Evolutionary conservation across 2,797 vertebrate species (phyloP).

Genomic region (Anguilla obscura): DNA sequence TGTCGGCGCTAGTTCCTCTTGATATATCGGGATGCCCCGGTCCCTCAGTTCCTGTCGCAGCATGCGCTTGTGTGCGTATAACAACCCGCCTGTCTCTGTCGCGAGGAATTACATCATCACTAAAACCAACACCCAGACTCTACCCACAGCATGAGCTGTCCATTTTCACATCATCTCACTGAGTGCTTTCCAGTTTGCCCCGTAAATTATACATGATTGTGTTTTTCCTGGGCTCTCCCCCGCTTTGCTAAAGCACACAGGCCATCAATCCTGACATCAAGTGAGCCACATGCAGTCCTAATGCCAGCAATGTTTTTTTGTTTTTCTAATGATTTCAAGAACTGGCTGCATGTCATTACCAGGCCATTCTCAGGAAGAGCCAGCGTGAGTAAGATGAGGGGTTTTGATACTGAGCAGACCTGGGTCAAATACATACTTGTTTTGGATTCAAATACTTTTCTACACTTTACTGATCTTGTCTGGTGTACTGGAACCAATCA

Average conservation of each 20-base stretch:
- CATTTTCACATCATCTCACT: constrained; percentile 39
- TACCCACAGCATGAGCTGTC: constrained; percentile 43
- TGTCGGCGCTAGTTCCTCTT: not conserved
- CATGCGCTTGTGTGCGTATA: constrained; percentile 49
- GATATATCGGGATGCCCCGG: not conserved
- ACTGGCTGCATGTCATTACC: no score
- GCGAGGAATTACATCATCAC: constrained; percentile 43
- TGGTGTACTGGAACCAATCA: no score
- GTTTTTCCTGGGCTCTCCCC: constrained; percentile 41
- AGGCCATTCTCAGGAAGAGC: no score
- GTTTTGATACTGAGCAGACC: no score
- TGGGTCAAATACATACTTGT: no score
- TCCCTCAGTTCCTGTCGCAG: not conserved
- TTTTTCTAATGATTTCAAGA: no score
- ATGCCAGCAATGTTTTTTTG: not conserved
- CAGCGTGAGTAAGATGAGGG: no score
- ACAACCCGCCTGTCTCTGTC: constrained; percentile 52
- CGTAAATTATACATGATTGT: not conserved
- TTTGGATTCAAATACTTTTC: no score
- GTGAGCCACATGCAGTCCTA: constrained; percentile 27
- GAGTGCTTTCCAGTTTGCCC: not conserved
- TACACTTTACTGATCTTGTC: no score
- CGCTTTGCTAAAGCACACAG: constrained; percentile 42
- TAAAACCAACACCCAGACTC: constrained; percentile 47
- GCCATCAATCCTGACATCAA: constrained; percentile 47